Conservation (phyloP, 2,888 invertebrate genomes). For the Drosophila meridionalis region DNA sequence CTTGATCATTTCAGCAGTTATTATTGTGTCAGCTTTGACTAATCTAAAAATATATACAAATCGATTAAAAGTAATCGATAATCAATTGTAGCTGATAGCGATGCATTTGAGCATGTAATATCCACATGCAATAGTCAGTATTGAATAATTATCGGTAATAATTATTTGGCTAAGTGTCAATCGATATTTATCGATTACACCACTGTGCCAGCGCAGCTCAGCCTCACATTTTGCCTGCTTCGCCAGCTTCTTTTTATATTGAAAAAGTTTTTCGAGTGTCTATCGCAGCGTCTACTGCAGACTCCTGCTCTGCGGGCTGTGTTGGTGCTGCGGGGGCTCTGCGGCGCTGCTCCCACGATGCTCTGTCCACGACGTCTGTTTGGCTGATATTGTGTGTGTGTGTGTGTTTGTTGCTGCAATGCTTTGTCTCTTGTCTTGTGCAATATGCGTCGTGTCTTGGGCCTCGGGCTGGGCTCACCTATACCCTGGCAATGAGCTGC, state of each 20-base stretch:
- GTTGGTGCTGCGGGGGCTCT: not conserved
- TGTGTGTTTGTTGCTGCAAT: conserved; percentile 53
- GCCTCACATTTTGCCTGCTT: conserved; percentile 12
- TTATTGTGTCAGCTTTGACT: too few relatives aligned
- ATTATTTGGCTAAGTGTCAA: too few relatives aligned
- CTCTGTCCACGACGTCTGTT: conserved; percentile 24
- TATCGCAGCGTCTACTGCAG: conserved; percentile 36
- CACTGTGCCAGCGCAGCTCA: conserved; percentile 33
- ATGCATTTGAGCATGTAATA: not conserved
- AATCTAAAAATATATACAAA: too few relatives aligned
- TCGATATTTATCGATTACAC: conserved; percentile 13
- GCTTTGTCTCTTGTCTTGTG: conserved; percentile 61
- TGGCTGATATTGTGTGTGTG: conserved; percentile 19
- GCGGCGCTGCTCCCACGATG: conserved; percentile 13
- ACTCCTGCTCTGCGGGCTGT: conserved; percentile 7
- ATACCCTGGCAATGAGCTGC: not conserved
- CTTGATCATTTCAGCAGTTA: not conserved
- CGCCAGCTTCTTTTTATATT: conserved; percentile 52
- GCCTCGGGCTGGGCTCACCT: conserved; percentile 1
- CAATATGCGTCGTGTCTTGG: conserved; percentile 70
- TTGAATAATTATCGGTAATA: not conserved
- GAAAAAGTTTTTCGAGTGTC: conserved; percentile 73
- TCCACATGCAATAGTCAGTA: not conserved
- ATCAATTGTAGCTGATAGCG: not conserved
- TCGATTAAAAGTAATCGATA: not conserved